Percentiles rank a stretch among this genome's conserved stretches.
phyloP scores from a whole-genome alignment of 53 echinoderm and acorn worm genomes.

The Zoroaster sp. region DNA sequence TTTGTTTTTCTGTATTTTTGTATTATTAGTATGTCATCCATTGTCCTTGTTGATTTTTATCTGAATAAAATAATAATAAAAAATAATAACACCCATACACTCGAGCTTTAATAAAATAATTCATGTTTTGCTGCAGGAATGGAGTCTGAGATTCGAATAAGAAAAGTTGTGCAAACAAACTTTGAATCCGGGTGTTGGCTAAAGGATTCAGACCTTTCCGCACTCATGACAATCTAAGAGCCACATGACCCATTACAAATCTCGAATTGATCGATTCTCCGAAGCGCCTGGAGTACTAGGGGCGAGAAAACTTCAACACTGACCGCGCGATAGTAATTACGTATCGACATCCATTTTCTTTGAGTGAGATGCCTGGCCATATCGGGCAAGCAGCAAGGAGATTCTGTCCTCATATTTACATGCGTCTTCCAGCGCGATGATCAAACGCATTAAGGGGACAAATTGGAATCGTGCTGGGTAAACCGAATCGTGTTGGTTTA shows the following conservation, averaged over 20 bases:
- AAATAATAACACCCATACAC: too few relatives aligned
- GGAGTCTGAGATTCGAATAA: neutral
- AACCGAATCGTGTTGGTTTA: conserved; percentile 27
- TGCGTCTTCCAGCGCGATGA: neutral
- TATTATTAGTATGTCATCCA: too few relatives aligned
- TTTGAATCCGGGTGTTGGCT: neutral
- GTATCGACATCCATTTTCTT: neutral
- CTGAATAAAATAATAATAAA: too few relatives aligned
- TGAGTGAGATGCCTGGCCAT: neutral
- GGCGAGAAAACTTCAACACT: neutral
- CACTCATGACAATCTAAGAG: neutral
- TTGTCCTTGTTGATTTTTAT: too few relatives aligned
- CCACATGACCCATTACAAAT: neutral
- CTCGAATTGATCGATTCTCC: neutral
- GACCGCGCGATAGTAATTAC: neutral
- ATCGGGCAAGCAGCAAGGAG: neutral
- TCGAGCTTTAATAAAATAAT: too few relatives aligned
- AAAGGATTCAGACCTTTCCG: neutral
- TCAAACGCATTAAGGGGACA: conserved; percentile 33
- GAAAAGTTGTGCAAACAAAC: neutral
- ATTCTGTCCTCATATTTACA: neutral
- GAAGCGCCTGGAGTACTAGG: neutral
- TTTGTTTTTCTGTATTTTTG: too few relatives aligned
- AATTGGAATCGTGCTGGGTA: conserved; percentile 27
- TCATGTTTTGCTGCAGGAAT: neutral